Percentiles rank a stretch among this genome's conserved stretches.
phyloP scores from a whole-genome alignment of 2,113 vertebrate species.

The Brachyhypopomus gauderio region DNA sequence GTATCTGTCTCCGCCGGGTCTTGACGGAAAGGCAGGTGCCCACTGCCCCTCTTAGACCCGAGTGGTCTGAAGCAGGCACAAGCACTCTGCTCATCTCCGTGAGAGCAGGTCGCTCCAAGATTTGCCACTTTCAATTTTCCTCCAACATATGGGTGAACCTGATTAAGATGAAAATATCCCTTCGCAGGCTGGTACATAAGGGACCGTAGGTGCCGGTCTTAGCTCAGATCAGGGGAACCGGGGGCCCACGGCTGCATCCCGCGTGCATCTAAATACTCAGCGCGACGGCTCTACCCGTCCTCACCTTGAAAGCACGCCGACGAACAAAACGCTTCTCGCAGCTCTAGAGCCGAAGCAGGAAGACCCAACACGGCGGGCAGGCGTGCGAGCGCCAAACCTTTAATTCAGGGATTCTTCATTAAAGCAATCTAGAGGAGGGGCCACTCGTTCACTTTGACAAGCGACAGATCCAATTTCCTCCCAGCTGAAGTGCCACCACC shows the following conservation, averaged over 20 bases:
- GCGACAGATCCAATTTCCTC: conserved; percentile 41
- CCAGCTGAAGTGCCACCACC: conserved; percentile 11
- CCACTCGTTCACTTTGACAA: conserved; percentile 44
- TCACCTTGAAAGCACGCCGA: conserved; percentile 17
- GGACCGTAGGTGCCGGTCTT: conserved; percentile 13
- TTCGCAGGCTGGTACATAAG: neutral
- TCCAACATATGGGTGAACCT: neutral
- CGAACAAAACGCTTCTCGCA: neutral
- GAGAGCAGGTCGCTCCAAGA: too few relatives aligned
- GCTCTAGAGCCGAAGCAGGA: neutral
- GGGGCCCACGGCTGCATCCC: neutral
- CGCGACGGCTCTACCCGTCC: neutral
- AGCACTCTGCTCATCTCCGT: neutral
- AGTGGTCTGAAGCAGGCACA: too few relatives aligned
- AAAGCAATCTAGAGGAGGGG: conserved; percentile 44
- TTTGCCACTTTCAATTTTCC: neutral
- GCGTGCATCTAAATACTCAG: conserved; percentile 22
- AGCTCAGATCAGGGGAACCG: neutral
- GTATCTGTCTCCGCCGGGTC: too few relatives aligned
- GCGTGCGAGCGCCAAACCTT: neutral
- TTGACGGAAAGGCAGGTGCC: too few relatives aligned
- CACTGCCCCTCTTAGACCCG: too few relatives aligned
- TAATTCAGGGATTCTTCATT: conserved; percentile 51
- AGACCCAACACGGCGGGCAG: neutral
- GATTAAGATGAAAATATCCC: conserved; percentile 29